Evolutionary conservation across 2,888 invertebrate genomes (phyloP), one percentile per base, ranked within the genome.

Genomic region (Brachypalpus laphriformis): DNA sequence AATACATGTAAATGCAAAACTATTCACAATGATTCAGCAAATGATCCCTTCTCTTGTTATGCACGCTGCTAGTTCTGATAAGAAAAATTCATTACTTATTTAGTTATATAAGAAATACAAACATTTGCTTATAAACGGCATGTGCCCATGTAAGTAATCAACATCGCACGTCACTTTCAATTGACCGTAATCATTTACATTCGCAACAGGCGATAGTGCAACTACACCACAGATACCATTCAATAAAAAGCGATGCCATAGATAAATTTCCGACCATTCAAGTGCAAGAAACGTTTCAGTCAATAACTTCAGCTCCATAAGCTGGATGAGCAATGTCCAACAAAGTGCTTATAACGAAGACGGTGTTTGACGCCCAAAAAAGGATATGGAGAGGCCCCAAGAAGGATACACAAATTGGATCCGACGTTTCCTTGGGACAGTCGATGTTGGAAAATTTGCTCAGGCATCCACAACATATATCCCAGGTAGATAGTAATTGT

Each of bases 331-430:
- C 20, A 11, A 47, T 47, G 47, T 47, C 47, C 20, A 18, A 7
- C 6, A 47, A 47, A 11, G 3, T 47, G 0, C 1, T 47, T 8
- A 0, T 8, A 20, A 47, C 47, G 9, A 9, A 7, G 3, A 47
- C 47, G 11, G 9, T 47, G 3, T 47, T 47, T 11, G 47, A 47
- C 14, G 4, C 31, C 14, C 5, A 45, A 11, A 11, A 34, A 28
- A 66, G 18, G 8, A 49, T 54, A 47, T 80, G 72, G 72, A 72
- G 42, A 28, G 80, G 80, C n/a, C 5, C 42, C 3, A 66, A 51
- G 16, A 0, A 0, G 11, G 51, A 61, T 1, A n/a, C 31, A 0
- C 5, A 42, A 51, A 11, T n/a, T 22, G 68, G 59, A 1, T 6
- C 45, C 3, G 42, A 59, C 16, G 42, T 59, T 9, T 76, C 76